Evolutionary conservation across 2,888 invertebrate genomes (phyloP).

Genomic region (Cephus runcator): DNA sequence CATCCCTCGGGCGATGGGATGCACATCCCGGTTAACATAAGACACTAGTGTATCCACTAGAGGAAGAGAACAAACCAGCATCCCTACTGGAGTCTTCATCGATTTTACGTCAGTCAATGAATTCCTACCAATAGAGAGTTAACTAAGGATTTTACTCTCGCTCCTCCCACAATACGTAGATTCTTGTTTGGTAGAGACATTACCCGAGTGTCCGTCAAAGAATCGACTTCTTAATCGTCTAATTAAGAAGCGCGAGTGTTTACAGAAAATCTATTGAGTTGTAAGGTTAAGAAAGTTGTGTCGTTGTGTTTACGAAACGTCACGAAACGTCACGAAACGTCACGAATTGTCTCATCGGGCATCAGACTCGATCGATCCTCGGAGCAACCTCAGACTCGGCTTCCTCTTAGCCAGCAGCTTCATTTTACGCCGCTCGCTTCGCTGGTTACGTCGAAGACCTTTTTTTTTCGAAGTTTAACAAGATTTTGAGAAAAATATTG

Average conservation of each 20-base stretch:
- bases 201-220: neutral
- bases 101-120: neutral
- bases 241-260: neutral
- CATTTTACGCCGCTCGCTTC: neutral
- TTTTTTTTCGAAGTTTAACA: neutral
- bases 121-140: neutral
- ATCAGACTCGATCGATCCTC: neutral
- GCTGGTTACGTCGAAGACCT: neutral
- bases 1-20: neutral
- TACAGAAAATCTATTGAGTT: neutral
- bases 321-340: neutral
- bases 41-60: neutral
- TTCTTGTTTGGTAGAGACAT: neutral
- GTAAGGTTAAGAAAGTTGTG: neutral
- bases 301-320: neutral
- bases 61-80: neutral
- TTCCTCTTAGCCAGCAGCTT: neutral
- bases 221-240: neutral
- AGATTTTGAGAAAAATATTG: neutral
- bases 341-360: neutral
- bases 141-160: neutral
- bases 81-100: neutral
- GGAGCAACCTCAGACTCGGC: neutral
- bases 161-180: neutral
- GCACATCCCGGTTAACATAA: neutral